A percentile compares a stretch with the other conserved stretches of the same genome.
These are phyloP conservation scores for Clarias batrachus DNA, from an alignment of 2,113 vertebrate genomes.

Conservation along the genomic window DNA sequence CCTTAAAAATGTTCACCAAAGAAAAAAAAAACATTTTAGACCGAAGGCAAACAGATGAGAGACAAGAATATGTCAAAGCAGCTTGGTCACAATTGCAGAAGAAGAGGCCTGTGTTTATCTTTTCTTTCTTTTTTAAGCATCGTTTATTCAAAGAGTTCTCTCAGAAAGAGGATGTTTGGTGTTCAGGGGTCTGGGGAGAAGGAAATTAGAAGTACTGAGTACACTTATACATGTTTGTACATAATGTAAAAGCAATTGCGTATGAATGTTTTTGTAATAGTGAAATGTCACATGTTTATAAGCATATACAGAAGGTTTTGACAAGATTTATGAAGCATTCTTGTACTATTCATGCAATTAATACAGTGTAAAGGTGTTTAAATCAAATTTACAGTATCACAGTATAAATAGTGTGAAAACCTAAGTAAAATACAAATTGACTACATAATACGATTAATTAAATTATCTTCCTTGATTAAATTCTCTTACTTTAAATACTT, in stretches of 20 bases:
- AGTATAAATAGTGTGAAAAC: not conserved
- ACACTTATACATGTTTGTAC: not conserved
- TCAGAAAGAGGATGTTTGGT: not conserved
- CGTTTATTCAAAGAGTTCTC: slow-evolving; percentile 11
- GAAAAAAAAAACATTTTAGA: not conserved
- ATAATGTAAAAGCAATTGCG: not conserved
- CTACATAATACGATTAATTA: not conserved
- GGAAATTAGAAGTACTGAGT: not conserved
- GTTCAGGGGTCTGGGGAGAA: slow-evolving; percentile 2
- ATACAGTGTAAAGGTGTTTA: not conserved
- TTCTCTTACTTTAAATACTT: not conserved
- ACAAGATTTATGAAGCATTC: not conserved
- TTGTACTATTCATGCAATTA: not conserved
- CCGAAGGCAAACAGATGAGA: slow-evolving; percentile 7
- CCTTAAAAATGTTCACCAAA: not conserved
- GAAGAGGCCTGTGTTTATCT: slow-evolving; percentile 32
- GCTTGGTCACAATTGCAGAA: slow-evolving; percentile 29
- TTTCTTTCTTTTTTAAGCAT: slow-evolving; percentile 32
- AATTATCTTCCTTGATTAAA: not conserved
- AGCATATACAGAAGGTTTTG: not conserved
- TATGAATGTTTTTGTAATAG: not conserved
- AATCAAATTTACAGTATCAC: not conserved
- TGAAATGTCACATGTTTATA: not conserved
- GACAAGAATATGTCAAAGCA: not conserved
- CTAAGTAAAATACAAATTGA: not conserved